Percentiles rank a stretch among this genome's conserved stretches.
Evolutionary conservation across 2,797 vertebrate species (phyloP).

Genomic region (Microchirus variegatus): DNA sequence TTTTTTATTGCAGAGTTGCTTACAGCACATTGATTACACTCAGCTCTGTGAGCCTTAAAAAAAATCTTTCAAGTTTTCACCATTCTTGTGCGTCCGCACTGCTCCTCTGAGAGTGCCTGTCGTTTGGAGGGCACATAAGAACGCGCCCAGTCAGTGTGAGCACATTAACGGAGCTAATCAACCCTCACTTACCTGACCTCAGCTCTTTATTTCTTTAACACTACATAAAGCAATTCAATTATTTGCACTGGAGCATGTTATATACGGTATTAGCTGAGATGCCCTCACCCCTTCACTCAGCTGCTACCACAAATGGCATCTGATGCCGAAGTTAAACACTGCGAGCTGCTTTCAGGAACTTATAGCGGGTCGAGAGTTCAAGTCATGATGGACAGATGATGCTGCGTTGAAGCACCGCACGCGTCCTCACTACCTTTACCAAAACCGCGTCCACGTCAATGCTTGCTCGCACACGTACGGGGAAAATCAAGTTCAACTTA

Average conservation of each 20-base stretch:
- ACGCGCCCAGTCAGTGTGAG: neutral
- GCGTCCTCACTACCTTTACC: constrained; percentile 3
- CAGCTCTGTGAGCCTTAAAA: neutral
- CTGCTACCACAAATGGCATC: neutral
- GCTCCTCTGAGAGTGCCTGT: neutral
- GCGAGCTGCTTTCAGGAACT: neutral
- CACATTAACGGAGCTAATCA: neutral
- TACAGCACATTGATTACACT: neutral
- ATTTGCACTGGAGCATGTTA: neutral
- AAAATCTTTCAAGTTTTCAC: neutral
- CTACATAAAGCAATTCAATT: too few relatives aligned
- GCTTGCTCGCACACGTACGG: neutral
- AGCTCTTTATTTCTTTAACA: too few relatives aligned
- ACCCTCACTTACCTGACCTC: too few relatives aligned
- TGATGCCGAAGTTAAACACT: neutral
- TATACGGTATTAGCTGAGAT: neutral
- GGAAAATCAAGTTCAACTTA: constrained; percentile 18
- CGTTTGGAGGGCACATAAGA: neutral
- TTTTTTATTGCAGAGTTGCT: neutral
- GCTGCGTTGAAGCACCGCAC: neutral
- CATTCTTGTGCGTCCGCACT: neutral
- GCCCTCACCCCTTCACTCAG: neutral
- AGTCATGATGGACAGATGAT: neutral
- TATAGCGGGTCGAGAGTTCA: constrained; percentile 1
- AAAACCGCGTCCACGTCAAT: neutral